Conservation (phyloP, 2,797 vertebrate genomes). For the Momotus momota region DNA sequence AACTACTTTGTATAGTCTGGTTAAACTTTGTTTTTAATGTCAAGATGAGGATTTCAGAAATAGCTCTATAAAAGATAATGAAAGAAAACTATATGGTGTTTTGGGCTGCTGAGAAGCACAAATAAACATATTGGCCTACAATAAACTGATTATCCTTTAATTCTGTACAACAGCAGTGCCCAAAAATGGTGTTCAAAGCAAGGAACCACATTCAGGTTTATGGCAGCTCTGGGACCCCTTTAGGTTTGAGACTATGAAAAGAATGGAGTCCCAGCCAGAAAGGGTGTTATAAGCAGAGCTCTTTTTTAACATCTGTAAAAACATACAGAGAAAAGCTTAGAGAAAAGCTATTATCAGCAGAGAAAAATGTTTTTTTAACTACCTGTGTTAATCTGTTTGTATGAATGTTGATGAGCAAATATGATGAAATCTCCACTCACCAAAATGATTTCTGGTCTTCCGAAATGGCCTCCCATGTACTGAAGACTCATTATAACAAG, state of each 20-base stretch:
- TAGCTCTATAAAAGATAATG: background rate
- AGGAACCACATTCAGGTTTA: background rate
- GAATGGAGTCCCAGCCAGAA: background rate
- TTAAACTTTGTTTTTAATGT: conserved; percentile 24
- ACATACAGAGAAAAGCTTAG: background rate
- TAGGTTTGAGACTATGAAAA: background rate
- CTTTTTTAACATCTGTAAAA: background rate
- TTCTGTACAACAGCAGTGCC: background rate
- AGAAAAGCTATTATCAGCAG: background rate
- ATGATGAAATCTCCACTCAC: background rate
- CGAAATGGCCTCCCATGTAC: background rate
- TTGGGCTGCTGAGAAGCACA: background rate
- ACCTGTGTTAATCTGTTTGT: background rate
- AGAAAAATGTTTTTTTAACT: background rate
- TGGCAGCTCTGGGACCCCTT: background rate
- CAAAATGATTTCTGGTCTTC: background rate
- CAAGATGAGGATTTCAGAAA: conserved; percentile 1
- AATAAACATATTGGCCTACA: background rate
- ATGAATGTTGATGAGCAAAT: background rate
- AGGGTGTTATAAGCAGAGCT: background rate
- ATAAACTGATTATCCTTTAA: background rate
- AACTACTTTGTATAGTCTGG: background rate
- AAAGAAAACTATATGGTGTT: background rate
- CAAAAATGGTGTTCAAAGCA: background rate
- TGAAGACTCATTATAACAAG: background rate